These are phyloP conservation scores for Lithobates sylvaticus DNA, from an alignment of 2,797 vertebrate genomes.

Conservation along the genomic window DNA sequence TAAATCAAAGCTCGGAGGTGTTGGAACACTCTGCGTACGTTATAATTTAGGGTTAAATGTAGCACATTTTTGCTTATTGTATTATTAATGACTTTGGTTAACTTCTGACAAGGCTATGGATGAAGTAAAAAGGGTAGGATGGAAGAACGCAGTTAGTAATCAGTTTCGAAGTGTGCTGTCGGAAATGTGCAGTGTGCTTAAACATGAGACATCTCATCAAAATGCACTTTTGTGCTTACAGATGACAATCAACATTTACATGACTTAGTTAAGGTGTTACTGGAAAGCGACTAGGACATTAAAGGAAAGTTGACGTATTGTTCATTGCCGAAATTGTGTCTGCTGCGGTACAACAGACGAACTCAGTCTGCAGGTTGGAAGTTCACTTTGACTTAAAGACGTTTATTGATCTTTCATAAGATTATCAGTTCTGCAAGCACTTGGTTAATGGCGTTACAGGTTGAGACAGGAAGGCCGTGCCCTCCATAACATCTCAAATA, in stretches of 20 bases:
- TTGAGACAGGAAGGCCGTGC: too few species aligned
- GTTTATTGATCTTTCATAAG: too few species aligned
- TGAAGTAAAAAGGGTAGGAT: slow-evolving; percentile 73
- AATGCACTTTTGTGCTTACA: background rate
- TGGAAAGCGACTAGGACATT: background rate
- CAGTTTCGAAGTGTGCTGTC: background rate
- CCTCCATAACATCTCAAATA: too few species aligned
- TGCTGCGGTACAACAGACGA: background rate
- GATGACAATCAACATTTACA: background rate
- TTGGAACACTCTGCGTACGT: slow-evolving; percentile 87
- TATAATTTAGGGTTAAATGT: slow-evolving; percentile 97
- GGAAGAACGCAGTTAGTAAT: background rate
- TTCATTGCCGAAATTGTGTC: background rate
- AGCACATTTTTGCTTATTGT: slow-evolving; percentile 82
- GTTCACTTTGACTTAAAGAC: too few species aligned
- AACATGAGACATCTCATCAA: background rate
- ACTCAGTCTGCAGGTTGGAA: too few species aligned
- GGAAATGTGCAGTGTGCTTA: background rate
- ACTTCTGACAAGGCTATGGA: slow-evolving; percentile 80
- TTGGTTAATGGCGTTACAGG: too few species aligned
- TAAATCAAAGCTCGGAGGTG: slow-evolving; percentile 91
- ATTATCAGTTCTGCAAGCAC: too few species aligned
- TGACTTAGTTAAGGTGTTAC: background rate
- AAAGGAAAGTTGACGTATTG: background rate
- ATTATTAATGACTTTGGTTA: slow-evolving; percentile 85